phyloP scores from a whole-genome alignment of 2,113 vertebrate genomes.

The Centrocercus urophasianus region DNA sequence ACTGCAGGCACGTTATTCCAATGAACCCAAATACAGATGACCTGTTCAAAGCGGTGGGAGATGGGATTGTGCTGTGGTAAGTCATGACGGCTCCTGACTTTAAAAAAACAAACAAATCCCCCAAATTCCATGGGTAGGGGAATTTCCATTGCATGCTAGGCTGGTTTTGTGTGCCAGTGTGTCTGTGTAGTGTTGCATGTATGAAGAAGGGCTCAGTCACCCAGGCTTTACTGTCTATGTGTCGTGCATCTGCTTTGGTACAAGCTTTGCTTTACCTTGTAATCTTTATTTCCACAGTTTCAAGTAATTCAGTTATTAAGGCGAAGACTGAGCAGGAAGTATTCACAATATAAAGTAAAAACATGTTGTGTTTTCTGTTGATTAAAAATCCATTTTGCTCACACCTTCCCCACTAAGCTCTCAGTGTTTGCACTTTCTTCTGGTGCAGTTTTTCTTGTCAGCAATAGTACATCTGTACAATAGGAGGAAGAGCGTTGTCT shows the following conservation, averaged over 20 bases:
- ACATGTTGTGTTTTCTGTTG: background rate
- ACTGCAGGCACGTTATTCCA: constrained; percentile 87
- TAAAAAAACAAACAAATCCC: background rate
- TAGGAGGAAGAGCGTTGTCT: background rate
- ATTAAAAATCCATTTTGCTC: background rate
- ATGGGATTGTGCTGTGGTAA: constrained; percentile 93
- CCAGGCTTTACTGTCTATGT: background rate
- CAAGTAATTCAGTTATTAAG: background rate
- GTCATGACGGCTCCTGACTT: constrained; percentile 39
- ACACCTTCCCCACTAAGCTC: background rate
- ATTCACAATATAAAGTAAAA: background rate
- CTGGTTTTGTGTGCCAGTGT: background rate
- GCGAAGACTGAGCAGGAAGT: background rate
- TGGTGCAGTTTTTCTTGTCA: background rate
- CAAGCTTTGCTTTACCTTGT: background rate
- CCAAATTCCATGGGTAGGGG: background rate
- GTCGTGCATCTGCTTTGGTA: background rate
- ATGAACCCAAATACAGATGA: constrained; percentile 89
- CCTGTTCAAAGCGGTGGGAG: constrained; percentile 89
- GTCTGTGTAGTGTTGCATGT: fast-evolving
- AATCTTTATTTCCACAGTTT: background rate
- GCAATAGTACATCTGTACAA: background rate
- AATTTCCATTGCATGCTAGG: background rate
- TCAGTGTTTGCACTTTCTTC: background rate
- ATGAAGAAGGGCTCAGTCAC: background rate